Evolutionary conservation across 2,797 vertebrate species (phyloP).

Genomic region (Anableps anableps): DNA sequence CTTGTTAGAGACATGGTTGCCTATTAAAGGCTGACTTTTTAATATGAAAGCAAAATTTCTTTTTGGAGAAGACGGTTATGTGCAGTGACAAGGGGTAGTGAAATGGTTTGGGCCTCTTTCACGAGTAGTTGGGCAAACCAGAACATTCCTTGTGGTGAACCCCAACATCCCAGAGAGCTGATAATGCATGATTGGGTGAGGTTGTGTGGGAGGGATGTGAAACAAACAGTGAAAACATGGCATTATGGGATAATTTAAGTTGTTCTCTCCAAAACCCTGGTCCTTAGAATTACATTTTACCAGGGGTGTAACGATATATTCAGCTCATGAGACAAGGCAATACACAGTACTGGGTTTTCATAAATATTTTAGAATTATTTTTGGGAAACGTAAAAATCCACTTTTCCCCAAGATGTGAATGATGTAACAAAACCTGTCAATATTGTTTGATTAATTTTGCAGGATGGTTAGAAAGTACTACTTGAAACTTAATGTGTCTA

Average conservation of each 20-base stretch:
- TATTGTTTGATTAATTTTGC: neutral
- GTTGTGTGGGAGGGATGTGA: conserved; percentile 60
- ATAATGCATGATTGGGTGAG: conserved; percentile 64
- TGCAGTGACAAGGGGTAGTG: conserved; percentile 6
- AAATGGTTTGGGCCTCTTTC: conserved; percentile 65
- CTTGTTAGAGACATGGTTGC: conserved; percentile 74
- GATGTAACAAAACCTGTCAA: neutral
- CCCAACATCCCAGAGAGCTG: conserved; percentile 68
- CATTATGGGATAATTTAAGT: conserved; percentile 31
- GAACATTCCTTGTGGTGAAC: conserved; percentile 76
- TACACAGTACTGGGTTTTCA: neutral
- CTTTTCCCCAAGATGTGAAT: neutral
- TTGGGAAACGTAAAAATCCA: neutral
- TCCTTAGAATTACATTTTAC: conserved; percentile 13
- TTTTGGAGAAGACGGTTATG: neutral
- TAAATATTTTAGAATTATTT: neutral
- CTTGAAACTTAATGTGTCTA: neutral
- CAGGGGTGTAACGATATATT: neutral
- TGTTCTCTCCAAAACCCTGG: conserved; percentile 25
- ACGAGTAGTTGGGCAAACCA: conserved; percentile 71
- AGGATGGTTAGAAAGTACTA: neutral
- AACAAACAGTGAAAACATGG: conserved; percentile 45
- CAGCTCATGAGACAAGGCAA: neutral
- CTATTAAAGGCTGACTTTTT: conserved; percentile 73
- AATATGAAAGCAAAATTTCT: conserved; percentile 71